Conservation (phyloP, 2,797 vertebrate genomes). For the Macroramphosus scolopax region DNA sequence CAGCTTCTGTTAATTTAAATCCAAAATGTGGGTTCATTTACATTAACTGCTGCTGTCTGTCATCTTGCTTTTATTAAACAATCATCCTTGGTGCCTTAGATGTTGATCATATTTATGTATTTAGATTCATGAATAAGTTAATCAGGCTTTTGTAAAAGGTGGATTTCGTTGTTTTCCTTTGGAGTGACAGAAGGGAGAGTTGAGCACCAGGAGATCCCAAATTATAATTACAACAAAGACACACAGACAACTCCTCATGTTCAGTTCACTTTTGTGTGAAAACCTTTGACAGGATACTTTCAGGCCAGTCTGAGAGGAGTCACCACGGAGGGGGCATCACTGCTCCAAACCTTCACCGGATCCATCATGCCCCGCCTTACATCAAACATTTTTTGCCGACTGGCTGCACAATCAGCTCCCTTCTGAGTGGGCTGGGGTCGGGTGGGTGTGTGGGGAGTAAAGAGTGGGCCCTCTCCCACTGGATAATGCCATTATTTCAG, state of each 20-base stretch:
- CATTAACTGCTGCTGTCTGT: too few species aligned
- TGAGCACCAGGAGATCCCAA: constrained; percentile 6
- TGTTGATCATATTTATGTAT: too few species aligned
- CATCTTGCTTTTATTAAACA: too few species aligned
- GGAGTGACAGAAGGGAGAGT: too few species aligned
- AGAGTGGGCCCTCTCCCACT: constrained; percentile 86
- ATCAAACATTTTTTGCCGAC: constrained; percentile 87
- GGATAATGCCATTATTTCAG: constrained; percentile 98
- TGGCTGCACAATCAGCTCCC: constrained; percentile 92
- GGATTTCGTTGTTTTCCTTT: too few species aligned
- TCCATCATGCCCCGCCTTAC: constrained; percentile 82
- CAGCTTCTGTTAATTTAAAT: too few species aligned
- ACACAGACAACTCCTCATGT: not conserved
- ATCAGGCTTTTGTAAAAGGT: too few species aligned
- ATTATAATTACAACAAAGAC: constrained; percentile 1
- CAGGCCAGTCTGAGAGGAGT: constrained; percentile 45
- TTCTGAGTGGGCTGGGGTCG: constrained; percentile 72
- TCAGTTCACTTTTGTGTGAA: constrained; percentile 1
- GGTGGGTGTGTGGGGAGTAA: constrained; percentile 74
- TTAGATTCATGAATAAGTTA: too few species aligned
- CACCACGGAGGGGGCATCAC: constrained; percentile 58
- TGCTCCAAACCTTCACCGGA: constrained; percentile 79
- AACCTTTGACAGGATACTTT: constrained; percentile 30
- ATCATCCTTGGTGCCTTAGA: too few species aligned
- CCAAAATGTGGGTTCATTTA: too few species aligned